These are phyloP conservation scores for Nyctibius bracteatus DNA, from an alignment of 2,113 vertebrate species.

Conservation along the genomic window DNA sequence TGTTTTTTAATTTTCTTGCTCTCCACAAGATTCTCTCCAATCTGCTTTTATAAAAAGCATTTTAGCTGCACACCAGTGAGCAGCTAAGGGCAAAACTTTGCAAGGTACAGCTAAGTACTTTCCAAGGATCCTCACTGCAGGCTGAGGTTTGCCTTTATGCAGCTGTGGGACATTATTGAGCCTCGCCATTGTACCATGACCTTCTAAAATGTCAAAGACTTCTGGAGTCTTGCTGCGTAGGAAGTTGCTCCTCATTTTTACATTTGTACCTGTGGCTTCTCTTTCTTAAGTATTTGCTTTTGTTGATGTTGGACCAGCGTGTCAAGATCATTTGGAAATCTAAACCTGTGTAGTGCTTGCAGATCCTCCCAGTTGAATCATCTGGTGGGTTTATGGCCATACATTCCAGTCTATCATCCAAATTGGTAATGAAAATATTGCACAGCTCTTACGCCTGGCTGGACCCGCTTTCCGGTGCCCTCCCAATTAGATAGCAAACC, in stretches of 20 bases:
- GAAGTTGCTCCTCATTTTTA: neutral
- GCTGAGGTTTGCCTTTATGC: neutral
- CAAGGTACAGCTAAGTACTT: neutral
- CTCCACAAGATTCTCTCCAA: neutral
- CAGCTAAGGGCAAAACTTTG: neutral
- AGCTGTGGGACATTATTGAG: neutral
- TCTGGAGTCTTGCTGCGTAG: neutral
- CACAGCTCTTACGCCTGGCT: neutral
- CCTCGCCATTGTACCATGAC: neutral
- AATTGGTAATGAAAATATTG: conserved; percentile 1
- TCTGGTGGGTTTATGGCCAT: neutral
- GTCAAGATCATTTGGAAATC: neutral
- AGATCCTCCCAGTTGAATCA: conserved; percentile 28
- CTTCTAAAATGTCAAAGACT: neutral
- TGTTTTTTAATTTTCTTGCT: neutral
- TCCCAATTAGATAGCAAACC: neutral
- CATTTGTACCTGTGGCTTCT: neutral
- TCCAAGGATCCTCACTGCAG: neutral
- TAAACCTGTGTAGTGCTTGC: neutral
- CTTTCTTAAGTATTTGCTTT: neutral
- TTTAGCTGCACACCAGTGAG: neutral
- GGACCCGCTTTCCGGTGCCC: neutral
- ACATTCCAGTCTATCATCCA: conserved; percentile 38
- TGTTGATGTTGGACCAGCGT: neutral
- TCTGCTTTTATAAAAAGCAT: neutral